phyloP scores from a whole-genome alignment of 1,140 invertebrate genomes.

The Vollenhovia emeryi region DNA sequence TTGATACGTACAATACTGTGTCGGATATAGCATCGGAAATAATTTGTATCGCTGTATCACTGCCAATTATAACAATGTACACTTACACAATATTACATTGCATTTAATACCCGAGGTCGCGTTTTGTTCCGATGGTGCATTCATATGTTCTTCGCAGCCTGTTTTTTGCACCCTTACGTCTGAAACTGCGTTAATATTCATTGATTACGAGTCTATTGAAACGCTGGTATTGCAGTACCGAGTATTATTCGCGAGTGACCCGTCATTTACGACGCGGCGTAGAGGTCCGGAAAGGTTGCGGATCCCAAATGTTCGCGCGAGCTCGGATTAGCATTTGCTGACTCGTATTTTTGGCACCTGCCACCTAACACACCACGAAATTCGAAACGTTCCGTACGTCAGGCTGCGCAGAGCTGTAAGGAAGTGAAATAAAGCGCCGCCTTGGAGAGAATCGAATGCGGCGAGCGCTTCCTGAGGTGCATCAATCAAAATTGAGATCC shows the following conservation, averaged over 20 bases:
- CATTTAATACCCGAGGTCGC: neutral
- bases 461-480: slow-evolving; percentile 34
- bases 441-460: neutral
- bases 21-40: neutral
- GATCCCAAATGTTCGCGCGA: slow-evolving; percentile 7
- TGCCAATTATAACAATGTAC: neutral
- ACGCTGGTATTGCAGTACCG: neutral
- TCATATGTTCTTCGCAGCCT: neutral
- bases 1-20: neutral
- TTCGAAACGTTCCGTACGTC: slow-evolving; percentile 35
- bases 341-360: slow-evolving; percentile 54
- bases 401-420: neutral
- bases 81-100: slow-evolving; percentile 16
- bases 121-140: neutral
- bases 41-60: neutral
- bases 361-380: slow-evolving; percentile 43
- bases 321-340: slow-evolving; percentile 17
- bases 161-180: neutral
- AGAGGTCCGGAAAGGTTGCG: neutral
- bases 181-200: slow-evolving; percentile 6
- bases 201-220: neutral
- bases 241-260: neutral
- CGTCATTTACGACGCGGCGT: neutral
- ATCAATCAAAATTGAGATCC: slow-evolving; percentile 69
- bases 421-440: slow-evolving; percentile 27